Base-by-base conservation (phyloP, 2,113 vertebrate species). In the Apodemus sylvaticus region DNA sequence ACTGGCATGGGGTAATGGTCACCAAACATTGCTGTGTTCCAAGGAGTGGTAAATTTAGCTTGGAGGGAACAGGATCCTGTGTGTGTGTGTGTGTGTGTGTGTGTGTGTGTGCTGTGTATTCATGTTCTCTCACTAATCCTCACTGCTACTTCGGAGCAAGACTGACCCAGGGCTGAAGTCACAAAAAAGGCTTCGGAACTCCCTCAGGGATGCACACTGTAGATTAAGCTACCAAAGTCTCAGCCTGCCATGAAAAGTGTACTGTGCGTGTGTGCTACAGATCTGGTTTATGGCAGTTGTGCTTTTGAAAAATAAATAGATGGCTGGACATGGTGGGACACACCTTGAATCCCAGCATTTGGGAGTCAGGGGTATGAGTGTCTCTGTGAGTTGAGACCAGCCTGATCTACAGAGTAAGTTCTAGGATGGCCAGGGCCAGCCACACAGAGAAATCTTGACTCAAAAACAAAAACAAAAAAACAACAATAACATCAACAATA, bases 261-360 rank as follows among this genome's bases (percentile, higher is more conserved):
- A 12, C 11, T 7, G 22, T 29, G 58, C 0, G 22, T 29, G 13
- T 42, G 12, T 14, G n/a, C 7, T 39, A 4, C 34, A 29, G 36
- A 71, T 17, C 17, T 2, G 17, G 13, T 7, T 39, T n/a, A 71
- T 7, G 17, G 8, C 3, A 71, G n/a, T 71, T 68, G 29, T 34
- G 29, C 64, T 66, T 66, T 66, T 29, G 31, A 66, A 66, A 66
- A 5, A 34, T 5, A 66, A 66, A 66, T 5, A 34, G 34, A 68
- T 34, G 34, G 31, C 17, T 39, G 19, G 71, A 39, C 8, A 39
- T 39, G n/a, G 71, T 39, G 19, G 71, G 20, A 7, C 71, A 73
- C 8, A 20, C 71, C 71, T 73, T 73, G 22, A 73, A 22, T 73
- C n/a, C 36, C n/a, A 73, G 71, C 71, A 20, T 20, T 22, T 73